phyloP scores from a whole-genome alignment of 2,113 vertebrate species.

The Murina feae region DNA sequence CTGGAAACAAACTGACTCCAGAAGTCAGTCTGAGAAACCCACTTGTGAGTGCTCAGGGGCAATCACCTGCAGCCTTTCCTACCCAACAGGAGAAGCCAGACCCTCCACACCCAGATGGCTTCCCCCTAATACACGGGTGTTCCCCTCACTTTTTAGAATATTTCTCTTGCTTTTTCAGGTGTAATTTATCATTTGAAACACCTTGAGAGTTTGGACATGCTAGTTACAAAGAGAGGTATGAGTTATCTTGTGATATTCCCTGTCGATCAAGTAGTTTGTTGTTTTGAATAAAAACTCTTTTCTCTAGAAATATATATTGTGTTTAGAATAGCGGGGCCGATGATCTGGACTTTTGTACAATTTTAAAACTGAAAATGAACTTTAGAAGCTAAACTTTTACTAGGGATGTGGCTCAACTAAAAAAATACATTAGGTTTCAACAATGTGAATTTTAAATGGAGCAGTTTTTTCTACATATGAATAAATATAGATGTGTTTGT shows the following conservation, averaged over 20 bases:
- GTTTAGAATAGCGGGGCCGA: neutral
- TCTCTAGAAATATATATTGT: neutral
- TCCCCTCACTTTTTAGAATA: neutral
- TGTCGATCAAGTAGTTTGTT: neutral
- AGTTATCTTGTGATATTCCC: neutral
- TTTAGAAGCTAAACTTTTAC: neutral
- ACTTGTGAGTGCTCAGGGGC: conserved; percentile 9
- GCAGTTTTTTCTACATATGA: neutral
- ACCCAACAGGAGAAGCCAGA: neutral
- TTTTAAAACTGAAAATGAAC: neutral
- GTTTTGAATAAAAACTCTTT: neutral
- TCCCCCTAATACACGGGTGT: neutral
- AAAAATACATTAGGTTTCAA: neutral
- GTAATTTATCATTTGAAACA: conserved; percentile 47
- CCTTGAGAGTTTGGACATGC: neutral
- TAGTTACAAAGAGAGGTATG: neutral
- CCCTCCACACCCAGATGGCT: neutral
- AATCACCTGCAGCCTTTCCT: neutral
- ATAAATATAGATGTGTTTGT: neutral
- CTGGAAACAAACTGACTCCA: conserved; percentile 38
- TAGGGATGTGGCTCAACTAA: neutral
- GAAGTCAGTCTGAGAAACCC: neutral
- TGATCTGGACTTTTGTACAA: neutral
- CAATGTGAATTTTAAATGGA: conserved; percentile 13
- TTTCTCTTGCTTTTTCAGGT: neutral